Base-by-base conservation (phyloP, 2,888 invertebrate species). In the Drosophila birchii region DNA sequence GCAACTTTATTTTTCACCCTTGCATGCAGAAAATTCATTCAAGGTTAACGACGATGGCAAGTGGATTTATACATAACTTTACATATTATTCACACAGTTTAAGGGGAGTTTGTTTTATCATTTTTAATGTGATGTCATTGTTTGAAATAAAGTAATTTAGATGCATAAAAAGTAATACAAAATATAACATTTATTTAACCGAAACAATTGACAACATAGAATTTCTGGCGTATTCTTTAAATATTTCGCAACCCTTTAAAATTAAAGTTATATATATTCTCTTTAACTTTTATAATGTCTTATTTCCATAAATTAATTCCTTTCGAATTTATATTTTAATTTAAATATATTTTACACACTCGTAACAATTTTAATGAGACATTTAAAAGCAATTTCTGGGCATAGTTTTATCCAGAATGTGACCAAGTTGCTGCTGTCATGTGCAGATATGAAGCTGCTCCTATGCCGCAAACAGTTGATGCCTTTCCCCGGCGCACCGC, bases 401-500 rank as follows among this genome's bases (percentile, higher is more conserved):
- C 34, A 23, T 16, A 34, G 51, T 20, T 51, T 20, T 23, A 14
- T 20, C 51, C 20, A 14, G 20, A 34, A 14, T 26, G n/a, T 1
- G 3, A 3, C 12, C 47, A 7, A 5, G 12, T 16, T 16, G 8
- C 60, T n/a, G 9, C 11, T 43, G 60, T 20, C 41, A 38, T n/a
- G 16, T 39, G 26, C 32, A n/a, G 43, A 41, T 44, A 23, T 44
- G 51, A 43, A 18, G n/a, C 32, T 23, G 32, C n/a, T 12, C n/a
- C 3, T 23, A 16, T 20, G 57, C 68, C 72, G 39, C 61, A 61
- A 45, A 58, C 69, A 75, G 61, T 69, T 75, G 61, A 69, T 74
- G 75, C 61, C 59, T 16, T 53, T 53, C 20, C 16, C 20, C 51
- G 51, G 51, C 36, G 23, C 61, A 62, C 51, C 49, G 38, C 32